Evolutionary conservation across 2,888 invertebrate genomes (phyloP).

Genomic region (Eugnorisma glareosa): DNA sequence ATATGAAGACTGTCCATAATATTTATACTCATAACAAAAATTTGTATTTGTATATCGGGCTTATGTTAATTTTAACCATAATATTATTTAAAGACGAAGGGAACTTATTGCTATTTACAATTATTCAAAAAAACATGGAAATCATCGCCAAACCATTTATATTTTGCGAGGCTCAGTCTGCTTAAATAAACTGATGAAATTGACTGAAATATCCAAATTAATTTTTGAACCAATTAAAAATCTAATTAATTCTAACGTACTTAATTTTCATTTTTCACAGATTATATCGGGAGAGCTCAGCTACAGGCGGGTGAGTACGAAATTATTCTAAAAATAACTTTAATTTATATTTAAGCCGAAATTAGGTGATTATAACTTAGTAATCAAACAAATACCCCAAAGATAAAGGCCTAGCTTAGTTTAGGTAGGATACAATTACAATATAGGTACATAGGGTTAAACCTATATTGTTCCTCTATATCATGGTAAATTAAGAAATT

Average conservation of each 20-base stretch:
- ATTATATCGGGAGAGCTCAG: constrained; percentile 18
- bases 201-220: constrained; percentile 7
- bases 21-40: neutral
- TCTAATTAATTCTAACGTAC: constrained; percentile 14
- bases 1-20: neutral
- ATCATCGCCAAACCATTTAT: constrained; percentile 5
- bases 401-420: too few relatives aligned
- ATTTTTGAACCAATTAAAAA: constrained; percentile 17
- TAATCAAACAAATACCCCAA: neutral
- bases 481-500: too few relatives aligned
- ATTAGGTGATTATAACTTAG: neutral
- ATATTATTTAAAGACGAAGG: neutral
- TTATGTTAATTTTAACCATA: neutral
- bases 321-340: neutral
- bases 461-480: too few relatives aligned
- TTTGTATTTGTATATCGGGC: too few relatives aligned
- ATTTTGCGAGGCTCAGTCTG: neutral
- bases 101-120: neutral
- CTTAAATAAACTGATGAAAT: neutral
- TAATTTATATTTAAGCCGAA: neutral
- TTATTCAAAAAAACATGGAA: neutral
- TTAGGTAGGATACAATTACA: too few relatives aligned
- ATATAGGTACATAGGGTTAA: too few relatives aligned
- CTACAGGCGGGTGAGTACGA: constrained; percentile 27
- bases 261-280: constrained; percentile 42